Percentiles rank a stretch among this genome's conserved stretches.
These are phyloP conservation scores for Sturnira hondurensis DNA, from an alignment of 2,113 vertebrate species.

Conservation along the genomic window DNA sequence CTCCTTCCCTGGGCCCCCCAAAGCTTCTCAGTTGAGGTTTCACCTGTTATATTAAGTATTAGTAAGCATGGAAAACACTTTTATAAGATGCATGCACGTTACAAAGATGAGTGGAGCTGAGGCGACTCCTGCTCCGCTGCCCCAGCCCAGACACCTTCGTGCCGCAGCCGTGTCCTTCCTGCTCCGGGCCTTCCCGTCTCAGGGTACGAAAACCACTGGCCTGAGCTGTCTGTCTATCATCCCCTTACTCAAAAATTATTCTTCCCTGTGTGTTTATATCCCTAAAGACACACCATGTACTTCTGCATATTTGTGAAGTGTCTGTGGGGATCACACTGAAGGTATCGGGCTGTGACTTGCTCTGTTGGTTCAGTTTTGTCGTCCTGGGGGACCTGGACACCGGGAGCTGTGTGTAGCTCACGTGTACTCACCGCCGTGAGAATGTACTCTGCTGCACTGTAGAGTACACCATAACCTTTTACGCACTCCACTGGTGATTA, in stretches of 20 bases:
- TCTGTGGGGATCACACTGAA: neutral
- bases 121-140: neutral
- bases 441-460: neutral
- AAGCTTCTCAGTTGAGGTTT: neutral
- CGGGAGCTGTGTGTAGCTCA: neutral
- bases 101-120: neutral
- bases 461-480: neutral
- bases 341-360: neutral
- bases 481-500: neutral
- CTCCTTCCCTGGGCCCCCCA: accelerated
- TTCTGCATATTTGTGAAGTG: neutral
- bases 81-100: neutral
- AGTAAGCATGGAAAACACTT: neutral
- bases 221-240: neutral
- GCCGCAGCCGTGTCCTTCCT: neutral
- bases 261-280: neutral
- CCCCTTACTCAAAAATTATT: neutral
- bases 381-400: neutral
- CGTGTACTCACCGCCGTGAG: neutral
- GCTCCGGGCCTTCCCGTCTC: neutral
- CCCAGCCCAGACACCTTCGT: neutral
- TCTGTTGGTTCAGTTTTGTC: neutral
- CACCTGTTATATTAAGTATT: neutral
- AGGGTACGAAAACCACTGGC: neutral
- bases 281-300: neutral